Base-by-base conservation (phyloP, 2,888 invertebrate species). In the Spicauda simplicius region DNA sequence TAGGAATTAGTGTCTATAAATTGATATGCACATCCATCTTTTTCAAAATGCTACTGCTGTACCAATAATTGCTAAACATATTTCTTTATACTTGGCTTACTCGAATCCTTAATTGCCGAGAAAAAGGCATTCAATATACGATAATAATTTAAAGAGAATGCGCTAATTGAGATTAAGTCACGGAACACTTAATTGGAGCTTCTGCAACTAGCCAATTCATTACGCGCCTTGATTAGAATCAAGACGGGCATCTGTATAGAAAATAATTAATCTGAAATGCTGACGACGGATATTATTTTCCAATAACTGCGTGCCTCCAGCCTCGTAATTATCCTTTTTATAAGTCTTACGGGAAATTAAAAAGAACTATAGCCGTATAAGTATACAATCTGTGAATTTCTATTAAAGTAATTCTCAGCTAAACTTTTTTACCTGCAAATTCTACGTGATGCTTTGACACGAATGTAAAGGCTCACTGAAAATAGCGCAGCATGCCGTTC, bases 321-420 rank as follows among this genome's bases (percentile, higher is more conserved):
- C n/a, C 11, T 33, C 18, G 25, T 48, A 59, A 59, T 59, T 59
- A 59, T 59, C 59, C 48, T 59, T 52, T 33, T 60, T 60, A 50
- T 60, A 33, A 52, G 37, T 37, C 50, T 60, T 52, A 16, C 30
- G 50, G 25, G 48, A 18, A 30, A 45, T 45, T 37, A 37, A 37
- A 12, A 37, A 2, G 37, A 12, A 12, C 12, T 4, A 37, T 37
- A 12, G 11, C 37, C 12, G 37, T 37, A 12, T 33, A 12, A 12
- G 11, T 37, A 12, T 37, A 25, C 25, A 25, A n/a, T n/a, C n/a
- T 25, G 25, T 25, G 5, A 25, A 25, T 33, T 33, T 33, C 33
- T 33, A 33, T 33, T 4, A 33, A 33, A 1, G 25, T 25, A 25
- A 25, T 25, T 2, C 25, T 25, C 25, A n/a, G n/a, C n/a, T 25